phyloP scores from a whole-genome alignment of 2,797 vertebrate species.

The Poecile montanus region DNA sequence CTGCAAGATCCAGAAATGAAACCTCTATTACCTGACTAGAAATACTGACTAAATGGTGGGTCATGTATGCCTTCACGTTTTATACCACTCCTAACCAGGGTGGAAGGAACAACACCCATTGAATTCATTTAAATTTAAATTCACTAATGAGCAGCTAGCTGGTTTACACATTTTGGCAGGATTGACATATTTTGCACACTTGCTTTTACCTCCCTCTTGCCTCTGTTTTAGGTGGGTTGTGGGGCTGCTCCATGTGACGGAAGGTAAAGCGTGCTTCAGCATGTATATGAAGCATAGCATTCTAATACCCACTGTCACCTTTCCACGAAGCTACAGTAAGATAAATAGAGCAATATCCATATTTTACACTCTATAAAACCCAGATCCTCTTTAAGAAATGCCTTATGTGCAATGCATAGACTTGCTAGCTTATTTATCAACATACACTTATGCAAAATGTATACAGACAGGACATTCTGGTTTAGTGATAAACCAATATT shows the following conservation, averaged over 20 bases:
- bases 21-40: not conserved
- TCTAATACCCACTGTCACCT: slow-evolving; percentile 69
- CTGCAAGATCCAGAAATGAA: not conserved
- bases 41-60: not conserved
- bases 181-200: not conserved
- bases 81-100: fast-evolving
- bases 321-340: slow-evolving; percentile 73
- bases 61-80: not conserved
- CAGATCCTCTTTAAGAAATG: slow-evolving; percentile 65
- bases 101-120: not conserved
- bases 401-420: slow-evolving; percentile 64
- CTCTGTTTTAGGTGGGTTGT: not conserved
- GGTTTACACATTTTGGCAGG: not conserved
- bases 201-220: not conserved
- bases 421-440: slow-evolving; percentile 76
- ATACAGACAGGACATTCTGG: slow-evolving; percentile 58
- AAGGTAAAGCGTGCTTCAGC: not conserved
- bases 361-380: slow-evolving; percentile 81
- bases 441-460: slow-evolving; percentile 73
- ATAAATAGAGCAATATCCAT: slow-evolving; percentile 80
- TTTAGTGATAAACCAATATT: slow-evolving; percentile 71
- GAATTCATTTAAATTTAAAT: not conserved
- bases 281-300: slow-evolving; percentile 46
- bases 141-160: not conserved
- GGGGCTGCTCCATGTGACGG: not conserved